A percentile compares a stretch with the other conserved stretches of the same genome.
These are phyloP conservation scores for Enteromius mattozi DNA, from an alignment of 2,797 vertebrate genomes.

Conservation along the genomic window DNA sequence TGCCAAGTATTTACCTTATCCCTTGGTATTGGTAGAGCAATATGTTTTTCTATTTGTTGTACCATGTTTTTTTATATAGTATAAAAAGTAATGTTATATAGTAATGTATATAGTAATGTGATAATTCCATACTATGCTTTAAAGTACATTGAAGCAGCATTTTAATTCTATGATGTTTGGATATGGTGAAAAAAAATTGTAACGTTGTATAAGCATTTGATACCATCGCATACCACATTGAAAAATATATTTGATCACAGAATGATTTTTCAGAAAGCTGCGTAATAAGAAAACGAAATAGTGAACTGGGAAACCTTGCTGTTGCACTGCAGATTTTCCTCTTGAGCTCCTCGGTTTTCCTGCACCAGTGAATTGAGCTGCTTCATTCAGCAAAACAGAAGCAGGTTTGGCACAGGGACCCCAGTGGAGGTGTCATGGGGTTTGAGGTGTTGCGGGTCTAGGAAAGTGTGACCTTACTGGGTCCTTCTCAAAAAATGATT, in stretches of 20 bases:
- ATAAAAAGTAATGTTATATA: too few species aligned
- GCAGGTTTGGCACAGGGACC: slow-evolving; percentile 15
- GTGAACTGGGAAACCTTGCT: neutral
- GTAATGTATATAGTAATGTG: neutral
- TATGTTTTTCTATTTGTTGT: neutral
- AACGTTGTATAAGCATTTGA: neutral
- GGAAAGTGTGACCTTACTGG: neutral
- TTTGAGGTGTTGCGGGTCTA: neutral
- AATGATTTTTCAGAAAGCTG: neutral
- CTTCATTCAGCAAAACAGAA: slow-evolving; percentile 24
- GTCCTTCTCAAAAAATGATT: neutral
- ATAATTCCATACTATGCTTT: neutral
- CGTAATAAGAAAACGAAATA: neutral
- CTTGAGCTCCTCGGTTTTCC: neutral
- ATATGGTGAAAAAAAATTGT: neutral
- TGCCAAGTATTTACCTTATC: too few species aligned
- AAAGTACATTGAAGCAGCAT: neutral
- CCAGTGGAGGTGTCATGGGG: neutral
- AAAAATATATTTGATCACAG: neutral
- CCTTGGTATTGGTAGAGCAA: neutral
- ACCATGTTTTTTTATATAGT: neutral
- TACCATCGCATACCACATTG: neutral
- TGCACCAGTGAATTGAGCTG: slow-evolving; percentile 3
- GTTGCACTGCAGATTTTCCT: slow-evolving; percentile 17
- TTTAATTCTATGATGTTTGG: neutral